Conservation (phyloP, 2,113 vertebrate species). For the Burhinus oedicnemus region DNA sequence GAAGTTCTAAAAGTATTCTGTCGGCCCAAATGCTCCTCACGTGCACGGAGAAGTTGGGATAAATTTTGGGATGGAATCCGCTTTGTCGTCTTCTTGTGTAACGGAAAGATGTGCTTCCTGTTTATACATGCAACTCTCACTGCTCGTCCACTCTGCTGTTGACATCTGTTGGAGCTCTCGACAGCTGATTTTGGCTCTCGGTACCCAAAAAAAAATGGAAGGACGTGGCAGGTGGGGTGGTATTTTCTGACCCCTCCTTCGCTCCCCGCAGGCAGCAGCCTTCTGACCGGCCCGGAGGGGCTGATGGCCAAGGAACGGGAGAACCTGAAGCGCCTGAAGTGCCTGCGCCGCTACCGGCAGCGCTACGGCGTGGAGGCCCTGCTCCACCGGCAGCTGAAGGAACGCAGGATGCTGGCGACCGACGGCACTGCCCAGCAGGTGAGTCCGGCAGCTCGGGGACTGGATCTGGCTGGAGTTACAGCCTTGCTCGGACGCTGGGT, state of each 20-base stretch:
- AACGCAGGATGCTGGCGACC: conserved; percentile 86
- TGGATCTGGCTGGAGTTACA: too few species aligned
- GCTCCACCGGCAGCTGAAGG: conserved; percentile 90
- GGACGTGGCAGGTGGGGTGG: too few species aligned
- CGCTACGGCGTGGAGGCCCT: conserved; percentile 94
- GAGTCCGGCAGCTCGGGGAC: too few species aligned
- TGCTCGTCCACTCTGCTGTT: fast-evolving
- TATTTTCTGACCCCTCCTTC: not conserved
- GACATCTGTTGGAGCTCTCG: not conserved
- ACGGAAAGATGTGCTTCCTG: not conserved
- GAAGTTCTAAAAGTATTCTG: not conserved
- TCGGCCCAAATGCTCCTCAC: not conserved
- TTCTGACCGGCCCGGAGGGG: conserved; percentile 90
- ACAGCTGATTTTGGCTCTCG: fast-evolving
- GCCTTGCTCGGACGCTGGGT: not conserved
- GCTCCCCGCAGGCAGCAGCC: conserved; percentile 82
- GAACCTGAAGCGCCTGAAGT: conserved; percentile 90
- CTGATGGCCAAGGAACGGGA: conserved; percentile 91
- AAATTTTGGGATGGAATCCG: not conserved
- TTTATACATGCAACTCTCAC: fast-evolving
- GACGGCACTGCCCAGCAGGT: conserved; percentile 88
- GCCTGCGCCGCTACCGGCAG: conserved; percentile 90
- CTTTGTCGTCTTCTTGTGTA: not conserved
- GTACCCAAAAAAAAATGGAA: not conserved
- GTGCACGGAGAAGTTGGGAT: fast-evolving